These are phyloP conservation scores for Drosophila pseudotakahashii DNA, from an alignment of 2,888 invertebrate species.

Conservation along the genomic window DNA sequence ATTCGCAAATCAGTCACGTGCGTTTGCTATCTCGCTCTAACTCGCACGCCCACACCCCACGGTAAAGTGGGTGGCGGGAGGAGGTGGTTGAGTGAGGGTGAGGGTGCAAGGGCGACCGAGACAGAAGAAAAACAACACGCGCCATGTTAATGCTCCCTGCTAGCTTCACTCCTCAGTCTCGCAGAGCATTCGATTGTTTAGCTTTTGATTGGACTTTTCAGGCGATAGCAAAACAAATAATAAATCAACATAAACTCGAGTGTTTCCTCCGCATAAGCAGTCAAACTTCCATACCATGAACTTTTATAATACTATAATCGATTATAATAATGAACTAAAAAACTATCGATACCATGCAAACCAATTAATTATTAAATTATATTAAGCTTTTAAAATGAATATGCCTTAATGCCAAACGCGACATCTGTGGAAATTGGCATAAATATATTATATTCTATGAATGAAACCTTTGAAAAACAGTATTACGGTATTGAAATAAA, in stretches of 20 bases:
- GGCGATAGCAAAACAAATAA: conserved; percentile 32
- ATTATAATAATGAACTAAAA: too few species aligned
- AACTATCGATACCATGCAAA: too few species aligned
- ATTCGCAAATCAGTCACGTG: conserved; percentile 72
- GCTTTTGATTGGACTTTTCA: conserved; percentile 12
- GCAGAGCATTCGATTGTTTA: conserved; percentile 3
- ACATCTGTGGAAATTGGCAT: too few species aligned
- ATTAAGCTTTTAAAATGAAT: too few species aligned
- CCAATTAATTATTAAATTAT: too few species aligned
- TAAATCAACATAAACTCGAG: conserved; percentile 26
- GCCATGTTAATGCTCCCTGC: conserved; percentile 24
- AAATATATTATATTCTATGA: too few species aligned
- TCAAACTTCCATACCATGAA: background rate
- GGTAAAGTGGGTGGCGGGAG: background rate
- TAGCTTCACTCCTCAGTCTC: conserved; percentile 1
- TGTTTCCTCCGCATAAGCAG: conserved; percentile 11
- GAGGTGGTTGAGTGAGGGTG: background rate
- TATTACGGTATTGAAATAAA: too few species aligned
- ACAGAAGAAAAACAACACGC: conserved; percentile 18
- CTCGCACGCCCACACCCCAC: background rate
- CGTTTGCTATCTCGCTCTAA: conserved; percentile 5
- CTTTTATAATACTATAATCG: too few species aligned
- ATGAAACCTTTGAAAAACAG: too few species aligned
- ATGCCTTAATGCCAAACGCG: too few species aligned
- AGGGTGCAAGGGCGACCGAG: background rate